Base-by-base conservation (phyloP, 2,113 vertebrate genomes). In the Noturus placidus region DNA sequence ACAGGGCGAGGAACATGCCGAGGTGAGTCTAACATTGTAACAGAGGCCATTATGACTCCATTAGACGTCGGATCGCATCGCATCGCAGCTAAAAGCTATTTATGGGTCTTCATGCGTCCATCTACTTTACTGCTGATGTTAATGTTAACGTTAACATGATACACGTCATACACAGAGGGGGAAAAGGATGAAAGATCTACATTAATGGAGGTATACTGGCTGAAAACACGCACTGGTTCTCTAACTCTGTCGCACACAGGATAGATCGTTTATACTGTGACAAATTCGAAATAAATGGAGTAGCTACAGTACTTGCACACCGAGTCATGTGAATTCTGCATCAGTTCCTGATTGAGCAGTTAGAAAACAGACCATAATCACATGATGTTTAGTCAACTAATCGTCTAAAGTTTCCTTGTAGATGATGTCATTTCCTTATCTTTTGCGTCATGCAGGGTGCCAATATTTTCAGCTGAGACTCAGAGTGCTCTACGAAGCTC, bases 31-130 rank as follows among this genome's bases (percentile, higher is more conserved):
- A 27, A 83, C 59, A 11, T 46, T 46, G 35, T 30, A 83, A 46
- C 35, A 14, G 80, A 61, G 57, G 33, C 54, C 35, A 82, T 82
- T 82, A 82, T 2, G 2, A 42, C 81, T 65, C 59, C 35, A 83
- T 83, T 63, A 63, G 59, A 83, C 11, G 59, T 63, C 22, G 33
- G 80, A 27, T 46, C 59, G 50, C 35, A 61, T 82, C 38, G 17
- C 81, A 65, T 63, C 22, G 13, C 57, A 46, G 56, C 38, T 83
- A 83, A 83, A 65, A 83, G 65, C 59, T 61, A 42, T 82, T 82
- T 27, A 59, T 61, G 33, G 76, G 56, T 46, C 59, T 46, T 30
- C 59, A 63, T 30, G 35, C 27, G 13, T 61, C 80, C 57, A 42
- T 83, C 25, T 61, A 25, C 33, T 82, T 35, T 2, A 35, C 30